Evolutionary conservation across 2,113 vertebrate genomes (phyloP).

Genomic region (Hirundichthys speculiger): DNA sequence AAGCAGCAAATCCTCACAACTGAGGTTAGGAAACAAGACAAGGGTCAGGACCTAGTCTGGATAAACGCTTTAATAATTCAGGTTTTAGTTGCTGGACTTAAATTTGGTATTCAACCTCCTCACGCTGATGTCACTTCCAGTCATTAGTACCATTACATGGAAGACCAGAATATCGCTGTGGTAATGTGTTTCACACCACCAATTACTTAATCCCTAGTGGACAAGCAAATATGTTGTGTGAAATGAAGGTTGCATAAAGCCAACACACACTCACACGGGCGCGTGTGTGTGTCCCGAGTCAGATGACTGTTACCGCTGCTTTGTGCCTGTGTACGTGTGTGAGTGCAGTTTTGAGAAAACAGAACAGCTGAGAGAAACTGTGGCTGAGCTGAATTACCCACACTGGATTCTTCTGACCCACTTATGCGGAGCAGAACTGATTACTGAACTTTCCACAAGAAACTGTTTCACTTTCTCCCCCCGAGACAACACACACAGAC

Average conservation of each 20-base stretch:
- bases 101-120: no score
- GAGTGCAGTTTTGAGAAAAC: constrained; percentile 28
- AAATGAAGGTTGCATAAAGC: constrained; percentile 23
- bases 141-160: no score
- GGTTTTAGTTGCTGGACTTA: no score
- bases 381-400: constrained; percentile 15
- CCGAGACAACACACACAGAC: no score
- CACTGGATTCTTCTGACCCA: constrained; percentile 55
- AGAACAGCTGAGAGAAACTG: constrained; percentile 52
- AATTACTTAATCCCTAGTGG: no score
- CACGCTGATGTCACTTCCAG: no score
- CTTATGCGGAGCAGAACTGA: constrained; percentile 32
- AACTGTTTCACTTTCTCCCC: neutral
- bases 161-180: no score
- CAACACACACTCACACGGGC: constrained; percentile 6
- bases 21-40: no score
- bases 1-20: no score
- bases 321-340: constrained; percentile 26
- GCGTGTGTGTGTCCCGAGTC: constrained; percentile 26
- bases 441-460: constrained; percentile 10
- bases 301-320: constrained; percentile 57
- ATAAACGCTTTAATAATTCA: no score
- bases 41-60: no score
- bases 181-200: no score
- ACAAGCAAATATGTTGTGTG: constrained; percentile 18